Evolutionary conservation across 2,888 invertebrate species (phyloP), one percentile per base, ranked within the genome.

Genomic region (Ophion slaviceki): DNA sequence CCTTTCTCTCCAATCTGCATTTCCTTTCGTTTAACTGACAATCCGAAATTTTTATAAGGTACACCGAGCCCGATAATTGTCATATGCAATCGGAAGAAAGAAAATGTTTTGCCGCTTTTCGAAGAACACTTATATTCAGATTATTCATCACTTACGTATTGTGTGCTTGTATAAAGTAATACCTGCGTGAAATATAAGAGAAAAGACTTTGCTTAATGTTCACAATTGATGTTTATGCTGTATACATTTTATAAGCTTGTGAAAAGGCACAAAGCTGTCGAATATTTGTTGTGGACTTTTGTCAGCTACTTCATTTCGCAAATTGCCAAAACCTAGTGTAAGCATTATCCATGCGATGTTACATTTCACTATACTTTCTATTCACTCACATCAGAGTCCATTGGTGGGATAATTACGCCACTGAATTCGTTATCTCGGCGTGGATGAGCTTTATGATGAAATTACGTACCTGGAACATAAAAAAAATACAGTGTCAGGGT

Each of bases 391-490:
- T 81, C 72, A 83, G 86, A 17, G 11, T 70, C 53, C 5, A 61
- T 59, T 82, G 72, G 87, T 61, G 79, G 45, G 79, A 68, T 82
- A 28, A 66, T 68, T 47, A 53, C 14, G 36, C 24, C 20, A 6
- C 47, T 17, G 67, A 11, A 80, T 82, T 57, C 20, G 64, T 74
- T 68, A 75, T 78, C 66, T 76, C 36, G 62, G 64, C 57, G 28
- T 32, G 64, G 67, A 79, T 74, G 84, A 89, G 89, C 88, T 90
- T 91, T 88, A 90, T 80, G 88, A 86, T 79, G 87, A 89, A 90
- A 90, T 89, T 89, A 90, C 90, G 88, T 90, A 91, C 87, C 88
- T 89, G 86, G 62, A 89, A 87, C 87, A 85, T 72, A 59, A 45
- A 89, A 47, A 76, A 45, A 88, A 78, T 10, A 47, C 57, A 61